Conservation (phyloP, 1,140 invertebrate genomes). For the Cardiocondyla obscurior region DNA sequence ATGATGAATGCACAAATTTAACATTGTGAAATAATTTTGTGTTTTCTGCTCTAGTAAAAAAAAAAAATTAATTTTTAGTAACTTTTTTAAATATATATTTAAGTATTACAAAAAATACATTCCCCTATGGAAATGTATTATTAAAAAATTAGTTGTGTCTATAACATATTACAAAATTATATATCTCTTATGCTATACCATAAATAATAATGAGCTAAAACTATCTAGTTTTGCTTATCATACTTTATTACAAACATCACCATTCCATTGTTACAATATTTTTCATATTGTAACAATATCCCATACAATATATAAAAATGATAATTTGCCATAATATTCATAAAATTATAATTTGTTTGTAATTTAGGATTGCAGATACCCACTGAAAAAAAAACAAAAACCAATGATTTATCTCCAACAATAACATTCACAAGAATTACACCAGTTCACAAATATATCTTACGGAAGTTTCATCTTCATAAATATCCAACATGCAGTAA, state of each 20-base stretch:
- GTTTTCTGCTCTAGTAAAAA: background rate
- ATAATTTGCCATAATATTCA: conserved; percentile 3
- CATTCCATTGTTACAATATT: conserved; percentile 2
- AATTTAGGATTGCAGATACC: conserved; percentile 82
- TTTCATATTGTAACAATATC: conserved; percentile 31
- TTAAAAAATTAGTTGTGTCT: conserved; percentile 11
- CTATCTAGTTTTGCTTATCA: background rate
- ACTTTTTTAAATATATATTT: conserved; percentile 23
- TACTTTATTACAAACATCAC: conserved; percentile 40
- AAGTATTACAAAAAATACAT: conserved; percentile 11
- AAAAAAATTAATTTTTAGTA: conserved; percentile 7
- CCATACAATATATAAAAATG: conserved; percentile 31
- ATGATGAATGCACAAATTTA: background rate
- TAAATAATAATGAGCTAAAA: conserved; percentile 1
- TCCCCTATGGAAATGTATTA: conserved; percentile 15
- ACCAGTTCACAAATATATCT: conserved; percentile 74
- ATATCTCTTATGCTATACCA: conserved; percentile 9
- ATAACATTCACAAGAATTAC: background rate
- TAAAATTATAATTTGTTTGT: background rate
- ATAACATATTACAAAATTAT: conserved; percentile 11
- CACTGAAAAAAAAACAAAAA: conserved; percentile 77
- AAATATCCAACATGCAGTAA: conserved; percentile 98
- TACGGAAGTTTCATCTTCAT: conserved; percentile 99
- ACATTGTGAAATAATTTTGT: background rate
- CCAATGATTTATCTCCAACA: background rate